Evolutionary conservation across 2,888 invertebrate genomes (phyloP).

Genomic region (Tineola bisselliella): DNA sequence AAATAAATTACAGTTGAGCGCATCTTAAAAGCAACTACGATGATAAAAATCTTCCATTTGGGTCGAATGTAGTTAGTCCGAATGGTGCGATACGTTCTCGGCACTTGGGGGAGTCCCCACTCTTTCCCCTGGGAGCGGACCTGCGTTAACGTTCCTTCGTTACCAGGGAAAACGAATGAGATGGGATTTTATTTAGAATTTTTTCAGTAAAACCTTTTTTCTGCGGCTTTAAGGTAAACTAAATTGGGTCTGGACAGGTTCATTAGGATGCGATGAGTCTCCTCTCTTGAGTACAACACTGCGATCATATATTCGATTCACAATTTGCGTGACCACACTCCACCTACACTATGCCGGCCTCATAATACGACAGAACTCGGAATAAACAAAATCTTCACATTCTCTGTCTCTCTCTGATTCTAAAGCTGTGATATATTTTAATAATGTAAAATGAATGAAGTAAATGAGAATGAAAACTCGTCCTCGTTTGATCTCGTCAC

Average conservation of each 20-base stretch:
- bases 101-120: background rate
- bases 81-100: background rate
- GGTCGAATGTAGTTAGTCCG: background rate
- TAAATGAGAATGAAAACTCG: background rate
- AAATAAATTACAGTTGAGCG: too few species aligned
- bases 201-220: conserved; percentile 4
- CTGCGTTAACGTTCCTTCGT: conserved; percentile 8
- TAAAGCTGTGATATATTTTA: too few species aligned
- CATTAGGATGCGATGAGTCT: background rate
- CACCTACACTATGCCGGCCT: too few species aligned
- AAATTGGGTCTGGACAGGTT: conserved; percentile 8
- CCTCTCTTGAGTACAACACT: background rate
- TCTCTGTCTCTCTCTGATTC: too few species aligned
- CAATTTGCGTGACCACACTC: background rate
- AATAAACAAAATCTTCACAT: too few species aligned
- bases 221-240: conserved; percentile 5
- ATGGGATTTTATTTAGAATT: conserved; percentile 9
- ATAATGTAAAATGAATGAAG: background rate
- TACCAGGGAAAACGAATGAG: conserved; percentile 6
- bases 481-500: conserved; percentile 10
- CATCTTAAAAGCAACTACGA: background rate
- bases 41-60: background rate
- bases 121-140: background rate
- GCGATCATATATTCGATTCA: background rate
- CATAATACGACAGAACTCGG: too few species aligned